A percentile compares a stretch with the other conserved stretches of the same genome.
Conservation (phyloP, 1,140 invertebrate species). For the Acromyrmex charruanus region DNA sequence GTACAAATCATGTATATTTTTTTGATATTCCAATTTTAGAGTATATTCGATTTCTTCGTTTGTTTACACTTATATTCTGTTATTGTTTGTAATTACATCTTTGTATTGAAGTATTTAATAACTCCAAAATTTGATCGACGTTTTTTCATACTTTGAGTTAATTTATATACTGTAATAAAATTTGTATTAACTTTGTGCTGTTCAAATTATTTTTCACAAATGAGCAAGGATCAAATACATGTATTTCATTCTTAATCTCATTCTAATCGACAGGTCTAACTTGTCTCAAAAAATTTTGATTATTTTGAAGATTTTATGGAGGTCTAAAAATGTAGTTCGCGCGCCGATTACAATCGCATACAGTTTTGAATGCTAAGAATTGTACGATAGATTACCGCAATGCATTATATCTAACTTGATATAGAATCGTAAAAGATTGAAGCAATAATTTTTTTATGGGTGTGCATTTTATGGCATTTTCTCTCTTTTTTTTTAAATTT, state of each 20-base stretch:
- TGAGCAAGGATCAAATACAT: neutral
- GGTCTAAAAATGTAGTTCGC: too few species aligned
- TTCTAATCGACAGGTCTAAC: neutral
- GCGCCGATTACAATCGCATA: too few species aligned
- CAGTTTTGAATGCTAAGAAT: too few species aligned
- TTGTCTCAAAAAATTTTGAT: too few species aligned
- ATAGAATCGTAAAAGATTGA: neutral
- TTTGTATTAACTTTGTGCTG: neutral
- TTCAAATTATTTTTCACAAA: neutral
- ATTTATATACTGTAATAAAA: conserved; percentile 7
- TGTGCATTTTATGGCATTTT: neutral
- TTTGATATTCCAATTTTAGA: conserved; percentile 29
- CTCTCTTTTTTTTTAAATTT: neutral
- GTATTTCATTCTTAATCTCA: neutral
- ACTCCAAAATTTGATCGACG: neutral
- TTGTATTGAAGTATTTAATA: conserved; percentile 53
- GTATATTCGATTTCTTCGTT: conserved; percentile 66
- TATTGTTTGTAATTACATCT: conserved; percentile 7
- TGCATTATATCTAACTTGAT: too few species aligned
- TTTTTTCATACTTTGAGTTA: neutral
- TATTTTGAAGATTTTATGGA: too few species aligned
- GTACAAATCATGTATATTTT: conserved; percentile 76
- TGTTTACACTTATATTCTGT: neutral
- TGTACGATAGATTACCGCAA: too few species aligned
- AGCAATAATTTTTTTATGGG: neutral